Base-by-base conservation (phyloP, 2,888 invertebrate genomes). In the Theretra japonica region DNA sequence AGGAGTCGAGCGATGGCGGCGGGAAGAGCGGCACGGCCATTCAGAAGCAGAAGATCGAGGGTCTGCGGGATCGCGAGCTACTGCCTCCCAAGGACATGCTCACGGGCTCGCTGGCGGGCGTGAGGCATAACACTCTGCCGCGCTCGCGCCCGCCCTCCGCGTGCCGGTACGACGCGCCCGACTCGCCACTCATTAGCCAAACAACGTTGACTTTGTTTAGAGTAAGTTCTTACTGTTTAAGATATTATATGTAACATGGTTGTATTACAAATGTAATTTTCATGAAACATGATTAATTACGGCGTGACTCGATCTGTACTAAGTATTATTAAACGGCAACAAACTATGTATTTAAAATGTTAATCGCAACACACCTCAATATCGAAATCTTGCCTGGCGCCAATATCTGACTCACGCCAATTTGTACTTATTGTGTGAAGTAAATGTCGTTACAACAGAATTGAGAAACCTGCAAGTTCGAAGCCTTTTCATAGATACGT, bases 21-120 rank as follows among this genome's bases (percentile, higher is more conserved):
- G 86, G 86, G 50, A 89, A 89, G 77, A 87, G 83, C 15, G 90
- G 90, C 53, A 88, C 90, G 33, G 88, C 89, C 73, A 89, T 93
- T 74, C 94, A 93, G 86, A 94, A 94, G 85, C 92, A 91, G 86
- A 94, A 93, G 86, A 93, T 93, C 68, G 94, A 94, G 71, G 93
- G 88, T 77, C 82, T 94, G 25, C 87, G 89, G 72, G 92, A 92
- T 75, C 83, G 91, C 77, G 94, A 94, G 81, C 77, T 94, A 76
- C 80, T 94, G 80, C 94, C 94, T 50, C 91, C 94, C 0, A 94
- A 94, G 85, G 94, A 94, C 72, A 86, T 92, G 79, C 79, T 92
- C 73, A 87, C 88, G 15, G 91, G 93, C 0, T 92, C 92, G 2
- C 74, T 93, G 69, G 90, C 90, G 0, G 93, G 91, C 2, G 92